Conservation (phyloP, 2,888 invertebrate species). For the Antheraea assamensis region DNA sequence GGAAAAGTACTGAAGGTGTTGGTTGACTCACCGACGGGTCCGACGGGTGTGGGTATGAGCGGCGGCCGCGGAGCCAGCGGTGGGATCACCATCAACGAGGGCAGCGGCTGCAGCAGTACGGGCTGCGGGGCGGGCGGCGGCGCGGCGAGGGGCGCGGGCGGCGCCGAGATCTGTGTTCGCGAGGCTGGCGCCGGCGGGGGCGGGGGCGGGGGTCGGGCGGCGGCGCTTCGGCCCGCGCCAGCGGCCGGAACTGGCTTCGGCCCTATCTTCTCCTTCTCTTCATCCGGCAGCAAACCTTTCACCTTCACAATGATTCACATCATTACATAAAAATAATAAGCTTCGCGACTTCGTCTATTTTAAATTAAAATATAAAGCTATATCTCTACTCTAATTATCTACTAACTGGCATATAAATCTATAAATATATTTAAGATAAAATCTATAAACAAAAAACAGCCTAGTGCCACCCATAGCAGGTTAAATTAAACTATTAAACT, state of each 20-base stretch:
- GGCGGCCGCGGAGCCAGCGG: constrained; percentile 69
- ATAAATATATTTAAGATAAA: too few relatives aligned
- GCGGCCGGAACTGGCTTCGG: constrained; percentile 87
- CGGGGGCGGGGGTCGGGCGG: constrained; percentile 35
- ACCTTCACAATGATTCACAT: constrained; percentile 40
- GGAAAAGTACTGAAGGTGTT: too few relatives aligned
- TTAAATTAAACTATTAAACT: too few relatives aligned
- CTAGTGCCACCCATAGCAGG: too few relatives aligned
- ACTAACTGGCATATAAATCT: too few relatives aligned
- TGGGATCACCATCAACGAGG: constrained; percentile 80
- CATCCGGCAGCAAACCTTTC: constrained; percentile 96
- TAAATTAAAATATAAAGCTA: too few relatives aligned
- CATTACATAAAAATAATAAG: not conserved
- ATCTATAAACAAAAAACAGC: too few relatives aligned
- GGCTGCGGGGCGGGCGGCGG: constrained; percentile 34
- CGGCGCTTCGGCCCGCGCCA: constrained; percentile 40
- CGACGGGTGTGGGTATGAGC: constrained; percentile 61
- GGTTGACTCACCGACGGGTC: constrained; percentile 28
- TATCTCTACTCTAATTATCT: too few relatives aligned
- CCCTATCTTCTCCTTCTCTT: constrained; percentile 98
- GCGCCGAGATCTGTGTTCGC: constrained; percentile 40
- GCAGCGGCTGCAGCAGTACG: constrained; percentile 65
- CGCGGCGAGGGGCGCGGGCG: constrained; percentile 35
- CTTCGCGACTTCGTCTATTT: too few relatives aligned
- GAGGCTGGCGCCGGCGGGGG: constrained; percentile 28